Evolutionary conservation across 1,140 invertebrate genomes (phyloP).

Genomic region (Contarinia nasturtii): DNA sequence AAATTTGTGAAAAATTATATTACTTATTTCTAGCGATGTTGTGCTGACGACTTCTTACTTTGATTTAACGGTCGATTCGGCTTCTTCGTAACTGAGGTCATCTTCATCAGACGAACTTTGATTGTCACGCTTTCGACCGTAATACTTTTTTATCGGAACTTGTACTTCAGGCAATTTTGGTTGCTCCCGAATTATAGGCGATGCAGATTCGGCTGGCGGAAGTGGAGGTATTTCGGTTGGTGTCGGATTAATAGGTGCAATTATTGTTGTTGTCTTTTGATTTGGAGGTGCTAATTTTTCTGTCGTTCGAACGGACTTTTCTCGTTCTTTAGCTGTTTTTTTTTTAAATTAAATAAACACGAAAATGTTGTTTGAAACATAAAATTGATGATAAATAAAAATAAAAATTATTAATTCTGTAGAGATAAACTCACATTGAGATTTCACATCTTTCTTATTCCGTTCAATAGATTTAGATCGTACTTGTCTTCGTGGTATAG

Average conservation of each 20-base stretch:
- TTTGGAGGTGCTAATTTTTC: constrained; percentile 4
- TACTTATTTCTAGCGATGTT: background rate
- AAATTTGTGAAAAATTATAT: background rate
- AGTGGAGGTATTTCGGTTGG: constrained; percentile 3
- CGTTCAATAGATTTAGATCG: too few species aligned
- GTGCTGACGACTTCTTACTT: background rate
- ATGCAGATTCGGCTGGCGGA: background rate
- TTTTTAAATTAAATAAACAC: too few species aligned
- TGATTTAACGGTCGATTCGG: background rate
- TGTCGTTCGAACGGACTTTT: too few species aligned
- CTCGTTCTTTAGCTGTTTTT: too few species aligned
- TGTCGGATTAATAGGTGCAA: constrained; percentile 2
- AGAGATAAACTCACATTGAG: too few species aligned
- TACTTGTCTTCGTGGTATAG: too few species aligned
- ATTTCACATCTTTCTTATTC: too few species aligned
- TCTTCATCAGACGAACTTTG: constrained; percentile 20
- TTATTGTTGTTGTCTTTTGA: constrained; percentile 1
- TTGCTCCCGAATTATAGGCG: constrained; percentile 7
- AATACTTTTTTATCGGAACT: constrained; percentile 33
- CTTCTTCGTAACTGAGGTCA: background rate
- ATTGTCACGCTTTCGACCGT: constrained; percentile 40
- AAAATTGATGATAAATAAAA: too few species aligned
- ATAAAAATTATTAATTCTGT: too few species aligned
- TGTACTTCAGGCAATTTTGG: constrained; percentile 10
- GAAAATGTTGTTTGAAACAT: too few species aligned